Evolutionary conservation across 2,113 vertebrate genomes (phyloP).

Genomic region (Macroglossus sobrinus): DNA sequence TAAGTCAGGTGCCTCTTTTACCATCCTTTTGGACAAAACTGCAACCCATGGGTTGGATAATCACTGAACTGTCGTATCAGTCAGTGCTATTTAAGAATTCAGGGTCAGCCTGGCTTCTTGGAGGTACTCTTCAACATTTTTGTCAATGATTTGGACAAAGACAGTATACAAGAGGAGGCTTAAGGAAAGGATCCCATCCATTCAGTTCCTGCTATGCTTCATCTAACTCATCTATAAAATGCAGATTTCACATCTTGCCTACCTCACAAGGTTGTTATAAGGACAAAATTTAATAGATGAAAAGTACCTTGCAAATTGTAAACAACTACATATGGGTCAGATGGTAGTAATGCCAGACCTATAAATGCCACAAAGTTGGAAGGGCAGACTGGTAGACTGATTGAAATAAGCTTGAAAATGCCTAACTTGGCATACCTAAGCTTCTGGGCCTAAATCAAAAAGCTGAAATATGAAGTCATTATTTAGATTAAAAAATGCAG

Average conservation of each 20-base stretch:
- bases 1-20: background rate
- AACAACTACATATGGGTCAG: background rate
- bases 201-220: background rate
- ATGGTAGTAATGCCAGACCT: slow-evolving; percentile 16
- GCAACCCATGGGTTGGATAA: background rate
- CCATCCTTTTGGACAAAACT: background rate
- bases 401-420: slow-evolving; percentile 28
- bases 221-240: background rate
- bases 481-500: background rate
- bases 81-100: slow-evolving; percentile 11
- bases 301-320: slow-evolving; percentile 43
- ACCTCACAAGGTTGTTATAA: slow-evolving; percentile 28
- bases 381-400: background rate
- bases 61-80: background rate
- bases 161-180: background rate
- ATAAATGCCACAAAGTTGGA: slow-evolving; percentile 15
- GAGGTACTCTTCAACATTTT: slow-evolving; percentile 21
- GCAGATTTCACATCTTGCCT: slow-evolving; percentile 12
- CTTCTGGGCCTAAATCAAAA: background rate
- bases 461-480: background rate
- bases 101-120: background rate
- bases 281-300: slow-evolving; percentile 28
- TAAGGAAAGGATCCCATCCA: background rate
- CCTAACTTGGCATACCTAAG: background rate
- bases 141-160: slow-evolving; percentile 20